Base-by-base conservation (phyloP, 2,113 vertebrate genomes). In the Cyrtonyx montezumae region DNA sequence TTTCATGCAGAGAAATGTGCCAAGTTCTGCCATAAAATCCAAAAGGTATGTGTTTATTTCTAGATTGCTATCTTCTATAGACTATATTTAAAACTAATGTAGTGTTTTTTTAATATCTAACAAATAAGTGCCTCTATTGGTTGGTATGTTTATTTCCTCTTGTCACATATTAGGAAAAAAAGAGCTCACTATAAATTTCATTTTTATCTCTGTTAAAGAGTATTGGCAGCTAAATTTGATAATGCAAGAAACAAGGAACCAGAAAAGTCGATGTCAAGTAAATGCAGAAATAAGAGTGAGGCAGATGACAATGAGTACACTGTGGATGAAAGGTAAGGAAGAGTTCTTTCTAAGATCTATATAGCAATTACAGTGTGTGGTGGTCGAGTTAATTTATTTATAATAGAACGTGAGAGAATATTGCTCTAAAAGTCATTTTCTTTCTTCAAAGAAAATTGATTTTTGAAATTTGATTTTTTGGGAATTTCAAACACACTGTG, bases 151-250 rank as follows among this genome's bases (percentile, higher is more conserved):
- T 67, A 5, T 18, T 59, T 91, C 74, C 34, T 66, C 18, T 78
- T 45, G 28, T 73, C 8, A 25, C 28, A 1, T 51, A 10, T 68
- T 82, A 76, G 70, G n/a, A n/a, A n/a, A 78, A 75, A 87, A 87
- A 65, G 0, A 3, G 8, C 36, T 91, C n/a, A 23, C 51, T 73
- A 3, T n/a, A 74, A 70, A 32, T 86, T 87, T 85, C 86, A 20
- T 48, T 88, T 91, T 88, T 92, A 32, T 86, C 32, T 5, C 75
- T 79, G 7, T 61, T 87, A 15, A 68, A 96, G 94, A 55, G 62
- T 8, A 70, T 69, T 97, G 91, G 96, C 96, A 81, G 6, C 92
- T 58, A 90, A 5, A n/a, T 97, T 98, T 94, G 1, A 4, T 63
- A 30, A 8, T 10, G 16, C 2, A 40, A 70, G 30, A 67, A 58